Conservation (phyloP, 2,113 vertebrate species). For the Rattus rattus region DNA sequence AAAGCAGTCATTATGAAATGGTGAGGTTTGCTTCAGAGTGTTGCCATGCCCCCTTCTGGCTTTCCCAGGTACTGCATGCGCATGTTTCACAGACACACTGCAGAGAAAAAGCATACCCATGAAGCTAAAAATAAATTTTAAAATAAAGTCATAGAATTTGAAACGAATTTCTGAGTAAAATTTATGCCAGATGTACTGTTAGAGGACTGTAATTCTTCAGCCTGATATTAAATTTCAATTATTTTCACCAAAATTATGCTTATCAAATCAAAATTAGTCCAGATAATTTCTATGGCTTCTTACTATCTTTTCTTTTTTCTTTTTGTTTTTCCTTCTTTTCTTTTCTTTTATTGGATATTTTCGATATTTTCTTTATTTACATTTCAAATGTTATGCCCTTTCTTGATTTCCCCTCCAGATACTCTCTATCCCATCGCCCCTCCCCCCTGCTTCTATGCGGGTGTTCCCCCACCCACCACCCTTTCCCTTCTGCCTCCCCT, state of each 20-base stretch:
- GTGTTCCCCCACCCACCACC: too few species aligned
- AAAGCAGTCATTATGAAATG: not conserved
- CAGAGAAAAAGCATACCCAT: not conserved
- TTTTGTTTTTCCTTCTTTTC: too few species aligned
- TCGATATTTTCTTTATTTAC: too few species aligned
- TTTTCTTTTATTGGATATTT: too few species aligned
- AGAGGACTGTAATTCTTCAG: not conserved
- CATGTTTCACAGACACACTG: not conserved
- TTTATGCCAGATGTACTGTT: not conserved
- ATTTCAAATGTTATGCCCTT: too few species aligned
- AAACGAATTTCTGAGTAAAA: not conserved
- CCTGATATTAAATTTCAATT: slow-evolving; percentile 2
- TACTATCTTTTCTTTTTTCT: too few species aligned
- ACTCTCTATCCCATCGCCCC: too few species aligned
- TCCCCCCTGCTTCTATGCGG: too few species aligned
- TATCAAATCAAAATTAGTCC: not conserved
- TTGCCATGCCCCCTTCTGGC: not conserved
- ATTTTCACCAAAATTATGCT: not conserved
- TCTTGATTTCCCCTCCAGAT: too few species aligned
- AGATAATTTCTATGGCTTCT: not conserved
- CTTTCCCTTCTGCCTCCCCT: too few species aligned
- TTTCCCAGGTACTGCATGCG: not conserved
- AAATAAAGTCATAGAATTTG: not conserved
- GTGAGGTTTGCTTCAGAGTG: not conserved
- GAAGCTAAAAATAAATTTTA: not conserved